Base-by-base conservation (phyloP, 2,888 invertebrate genomes). In the Spodoptera littoralis region DNA sequence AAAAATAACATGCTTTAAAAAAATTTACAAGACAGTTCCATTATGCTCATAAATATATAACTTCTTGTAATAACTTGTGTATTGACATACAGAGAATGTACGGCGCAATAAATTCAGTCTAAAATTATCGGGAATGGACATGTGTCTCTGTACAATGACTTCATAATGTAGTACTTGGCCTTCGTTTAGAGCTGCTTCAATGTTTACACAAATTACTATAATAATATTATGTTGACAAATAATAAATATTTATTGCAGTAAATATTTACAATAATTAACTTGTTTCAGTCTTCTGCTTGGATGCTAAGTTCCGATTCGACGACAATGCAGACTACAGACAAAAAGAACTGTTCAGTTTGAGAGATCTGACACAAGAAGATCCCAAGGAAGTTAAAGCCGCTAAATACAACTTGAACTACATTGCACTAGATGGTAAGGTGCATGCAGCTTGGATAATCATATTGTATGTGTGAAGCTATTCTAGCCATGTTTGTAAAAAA, bases 281-380 rank as follows among this genome's bases (percentile, higher is more conserved):
- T 13, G 41, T 77, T 89, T 92, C 86, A 98, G 98, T 97, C 89
- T 98, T 97, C 90, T 98, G 98, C 80, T 95, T 99, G 89, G 99
- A 99, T 92, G 98, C 98, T 76, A 99, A 99, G 90, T 97, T 99
- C 90, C 96, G 98, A 83, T 99, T 99, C 87, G 99, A 99, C 86
- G 99, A 99, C 92, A 99, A 99, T 86, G 98, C 99, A 1, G 97
- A 97, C 65, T 99, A 97, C 91, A 96, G 99, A 70, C 99, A 99
- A 89, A 97, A 98, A 87, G 97, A 98, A 63, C 93, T 99, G 54
- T 99, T 99, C 85, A 95, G 93, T 0, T 90, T 97, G 73, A 96
- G 98, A 67, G 99, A 99, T 90, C 97, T 96, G 96, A 96, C 97
- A 24, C 99, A 99, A 88, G 99, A 99, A 88, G 99, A 99, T 91